These are phyloP conservation scores for Zaprionus bogoriensis DNA, from an alignment of 2,888 invertebrate genomes.

Conservation along the genomic window DNA sequence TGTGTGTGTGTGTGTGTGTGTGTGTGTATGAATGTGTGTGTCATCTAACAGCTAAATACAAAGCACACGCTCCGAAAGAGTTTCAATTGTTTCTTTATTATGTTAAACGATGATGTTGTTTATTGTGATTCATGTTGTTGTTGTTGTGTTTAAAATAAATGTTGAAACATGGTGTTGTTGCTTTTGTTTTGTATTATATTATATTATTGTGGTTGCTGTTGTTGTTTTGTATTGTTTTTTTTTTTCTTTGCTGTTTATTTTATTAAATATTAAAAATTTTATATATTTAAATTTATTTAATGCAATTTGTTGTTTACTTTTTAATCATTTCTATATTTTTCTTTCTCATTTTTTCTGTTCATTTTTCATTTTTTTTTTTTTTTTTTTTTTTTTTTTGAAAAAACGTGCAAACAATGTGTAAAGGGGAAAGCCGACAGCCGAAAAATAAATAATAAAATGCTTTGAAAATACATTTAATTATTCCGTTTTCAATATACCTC, in stretches of 20 bases:
- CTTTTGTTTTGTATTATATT: conserved; percentile 31
- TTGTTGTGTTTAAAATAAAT: conserved; percentile 45
- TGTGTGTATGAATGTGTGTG: conserved; percentile 9
- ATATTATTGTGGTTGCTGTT: conserved; percentile 54
- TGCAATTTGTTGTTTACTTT: conserved; percentile 64
- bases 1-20: not conserved
- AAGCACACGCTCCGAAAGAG: conserved; percentile 41
- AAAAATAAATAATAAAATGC: conserved; percentile 77
- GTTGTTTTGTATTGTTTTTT: conserved; percentile 39
- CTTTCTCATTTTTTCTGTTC: conserved; percentile 31
- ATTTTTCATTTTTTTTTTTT: conserved; percentile 42
- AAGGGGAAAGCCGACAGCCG: conserved; percentile 84
- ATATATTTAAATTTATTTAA: conserved; percentile 69
- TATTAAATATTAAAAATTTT: conserved; percentile 65
- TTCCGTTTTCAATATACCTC: conserved; percentile 50
- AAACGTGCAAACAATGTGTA: conserved; percentile 84
- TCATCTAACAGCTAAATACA: conserved; percentile 37
- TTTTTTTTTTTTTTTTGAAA: conserved; percentile 69
- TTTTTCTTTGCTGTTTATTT: conserved; percentile 44
- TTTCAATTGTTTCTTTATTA: conserved; percentile 12
- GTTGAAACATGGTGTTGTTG: conserved; percentile 47
- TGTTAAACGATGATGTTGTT: conserved; percentile 14
- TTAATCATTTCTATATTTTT: conserved; percentile 54
- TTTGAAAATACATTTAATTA: conserved; percentile 66
- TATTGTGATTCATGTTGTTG: conserved; percentile 17